phyloP scores from a whole-genome alignment of 2,888 invertebrate genomes.

The Crossocerus cetratus region DNA sequence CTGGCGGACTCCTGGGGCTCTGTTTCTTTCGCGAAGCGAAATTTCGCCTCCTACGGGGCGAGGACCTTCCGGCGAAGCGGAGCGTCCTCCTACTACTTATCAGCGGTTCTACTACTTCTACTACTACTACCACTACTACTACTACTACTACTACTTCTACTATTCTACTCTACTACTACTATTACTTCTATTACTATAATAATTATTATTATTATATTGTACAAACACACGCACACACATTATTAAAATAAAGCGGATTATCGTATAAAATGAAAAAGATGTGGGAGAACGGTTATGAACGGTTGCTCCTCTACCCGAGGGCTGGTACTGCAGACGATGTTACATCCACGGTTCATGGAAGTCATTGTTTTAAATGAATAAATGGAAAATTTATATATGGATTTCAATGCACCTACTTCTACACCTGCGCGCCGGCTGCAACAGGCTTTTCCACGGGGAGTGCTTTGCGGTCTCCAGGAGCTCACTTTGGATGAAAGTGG shows the following conservation, averaged over 20 bases:
- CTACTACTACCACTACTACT: slow-evolving; percentile 44
- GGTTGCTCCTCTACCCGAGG: too few species aligned
- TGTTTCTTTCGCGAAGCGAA: slow-evolving; percentile 6
- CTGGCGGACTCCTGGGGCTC: not conserved
- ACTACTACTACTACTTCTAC: slow-evolving; percentile 43
- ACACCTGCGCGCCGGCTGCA: too few species aligned
- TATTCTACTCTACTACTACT: slow-evolving; percentile 34
- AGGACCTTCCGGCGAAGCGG: slow-evolving; percentile 30
- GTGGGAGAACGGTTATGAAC: not conserved
- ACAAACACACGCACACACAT: slow-evolving; percentile 66
- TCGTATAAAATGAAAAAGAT: slow-evolving; percentile 46
- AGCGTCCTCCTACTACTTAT: slow-evolving; percentile 33
- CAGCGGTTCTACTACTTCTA: slow-evolving; percentile 48
- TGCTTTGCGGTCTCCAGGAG: too few species aligned
- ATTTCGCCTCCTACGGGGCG: slow-evolving; percentile 17
- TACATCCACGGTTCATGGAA: too few species aligned
- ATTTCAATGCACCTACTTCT: too few species aligned
- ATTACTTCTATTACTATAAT: slow-evolving; percentile 56
- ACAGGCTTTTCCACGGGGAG: too few species aligned
- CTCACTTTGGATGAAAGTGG: too few species aligned
- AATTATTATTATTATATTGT: slow-evolving; percentile 64
- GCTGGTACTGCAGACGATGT: too few species aligned
- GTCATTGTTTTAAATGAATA: too few species aligned
- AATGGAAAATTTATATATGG: too few species aligned
- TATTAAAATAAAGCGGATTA: slow-evolving; percentile 72